A percentile compares a stretch with the other conserved stretches of the same genome.
These are phyloP conservation scores for Phortica variegata DNA, from an alignment of 1,140 invertebrate species.

Conservation along the genomic window DNA sequence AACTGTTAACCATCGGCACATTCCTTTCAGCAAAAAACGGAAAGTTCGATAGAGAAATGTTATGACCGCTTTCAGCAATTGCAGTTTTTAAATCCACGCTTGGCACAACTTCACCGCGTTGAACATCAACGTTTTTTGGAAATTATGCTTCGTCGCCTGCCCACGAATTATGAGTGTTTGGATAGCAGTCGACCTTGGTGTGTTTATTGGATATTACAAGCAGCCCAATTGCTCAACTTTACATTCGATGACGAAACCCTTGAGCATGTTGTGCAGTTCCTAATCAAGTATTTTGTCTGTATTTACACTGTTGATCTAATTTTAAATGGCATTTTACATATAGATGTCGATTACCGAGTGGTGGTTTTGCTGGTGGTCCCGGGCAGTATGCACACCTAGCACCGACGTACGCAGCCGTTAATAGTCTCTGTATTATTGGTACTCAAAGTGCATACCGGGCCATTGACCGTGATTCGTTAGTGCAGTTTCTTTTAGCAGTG, in stretches of 20 bases:
- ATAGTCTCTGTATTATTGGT: constrained; percentile 86
- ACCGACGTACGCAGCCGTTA: constrained; percentile 95
- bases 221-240: constrained; percentile 78
- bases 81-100: constrained; percentile 60
- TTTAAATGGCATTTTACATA: constrained; percentile 14
- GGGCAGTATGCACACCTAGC: constrained; percentile 90
- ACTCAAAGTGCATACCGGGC: constrained; percentile 82
- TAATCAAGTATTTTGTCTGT: constrained; percentile 57
- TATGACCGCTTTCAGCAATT: constrained; percentile 64
- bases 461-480: constrained; percentile 77
- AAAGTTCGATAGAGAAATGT: constrained; percentile 65
- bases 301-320: neutral
- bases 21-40: constrained; percentile 66
- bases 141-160: constrained; percentile 68
- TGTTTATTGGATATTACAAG: constrained; percentile 93
- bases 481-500: constrained; percentile 76
- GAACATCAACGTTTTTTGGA: constrained; percentile 71
- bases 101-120: constrained; percentile 66
- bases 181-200: constrained; percentile 95
- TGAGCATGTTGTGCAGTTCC: constrained; percentile 68
- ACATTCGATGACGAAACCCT: constrained; percentile 69
- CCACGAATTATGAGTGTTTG: constrained; percentile 73
- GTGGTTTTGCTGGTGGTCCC: constrained; percentile 94
- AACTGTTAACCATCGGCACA: constrained; percentile 11
- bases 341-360: constrained; percentile 76